Evolutionary conservation across 1,140 invertebrate genomes (phyloP), one percentile per base, ranked within the genome.

Genomic region (Arion vulgaris): DNA sequence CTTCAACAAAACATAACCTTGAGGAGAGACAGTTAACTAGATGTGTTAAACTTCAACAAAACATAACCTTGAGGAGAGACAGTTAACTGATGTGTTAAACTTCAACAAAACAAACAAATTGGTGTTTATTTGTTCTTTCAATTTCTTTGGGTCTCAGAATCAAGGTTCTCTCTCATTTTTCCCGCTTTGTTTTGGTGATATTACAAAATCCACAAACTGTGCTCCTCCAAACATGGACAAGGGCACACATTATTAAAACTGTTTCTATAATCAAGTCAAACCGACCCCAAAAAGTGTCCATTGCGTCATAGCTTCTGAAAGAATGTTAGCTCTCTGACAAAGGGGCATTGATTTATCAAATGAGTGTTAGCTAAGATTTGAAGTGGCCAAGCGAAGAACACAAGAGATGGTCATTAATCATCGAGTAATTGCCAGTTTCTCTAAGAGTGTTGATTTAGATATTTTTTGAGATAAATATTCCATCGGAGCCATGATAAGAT

Each of bases 251-350:
- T n/a, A 62, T 62, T 66, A 66, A 28, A 32, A 17, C 62, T 66
- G 32, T 66, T 32, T 32, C 32, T 28, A n/a, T 66, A 66, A 66
- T 66, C 62, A 66, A 66, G 62, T 66, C 62, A 66, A 34, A 13
- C n/a, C n/a, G 62, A 66, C 62, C 62, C 28, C 19, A 23, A 7
- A 28, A 1, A 9, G 5, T 28, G 11, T 32, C 28, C 28, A 66
- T 66, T 66, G n/a, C 62, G 28, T 66, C 62, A 66, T 32, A 66
- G 9, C 7, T 66, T 66, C 28, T 32, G 17, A 66, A 66, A 34
- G 28, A 32, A 66, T 66, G 7, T 66, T 66, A 28, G 62, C 62
- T 66, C 62, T 32, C n/a, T 66, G 62, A 66, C 62, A 66, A 66
- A 66, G 62, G 28, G 32, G 28, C 28, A 32, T 66, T 66, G 62